Conservation (phyloP, 2,888 invertebrate genomes). For the Gastrophysa polygoni region DNA sequence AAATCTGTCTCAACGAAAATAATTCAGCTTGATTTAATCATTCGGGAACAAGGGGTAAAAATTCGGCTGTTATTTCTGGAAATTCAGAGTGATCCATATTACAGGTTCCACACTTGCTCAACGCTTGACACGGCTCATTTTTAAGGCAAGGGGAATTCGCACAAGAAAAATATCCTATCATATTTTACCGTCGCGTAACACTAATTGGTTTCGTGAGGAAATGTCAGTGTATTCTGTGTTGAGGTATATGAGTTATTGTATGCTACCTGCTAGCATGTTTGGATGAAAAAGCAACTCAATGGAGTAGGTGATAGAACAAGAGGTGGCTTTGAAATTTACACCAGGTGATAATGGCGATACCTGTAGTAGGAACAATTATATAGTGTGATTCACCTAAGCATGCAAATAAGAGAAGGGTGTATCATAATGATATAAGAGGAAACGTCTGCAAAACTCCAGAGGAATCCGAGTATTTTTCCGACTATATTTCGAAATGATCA, state of each 20-base stretch:
- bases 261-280: background rate
- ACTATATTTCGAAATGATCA: too few species aligned
- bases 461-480: too few species aligned
- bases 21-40: conserved; percentile 44
- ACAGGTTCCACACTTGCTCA: conserved; percentile 25
- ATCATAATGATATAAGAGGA: too few species aligned
- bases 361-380: too few species aligned
- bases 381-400: too few species aligned
- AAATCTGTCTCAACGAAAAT: conserved; percentile 40
- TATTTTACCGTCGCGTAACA: conserved; percentile 4
- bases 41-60: conserved; percentile 37
- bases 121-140: conserved; percentile 11
- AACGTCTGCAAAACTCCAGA: too few species aligned
- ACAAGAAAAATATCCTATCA: background rate
- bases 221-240: background rate
- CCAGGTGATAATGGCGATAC: too few species aligned
- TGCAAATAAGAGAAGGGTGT: too few species aligned
- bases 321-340: too few species aligned
- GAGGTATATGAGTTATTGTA: background rate
- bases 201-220: conserved; percentile 5
- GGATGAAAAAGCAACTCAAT: background rate
- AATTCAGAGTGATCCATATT: conserved; percentile 43
- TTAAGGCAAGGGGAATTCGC: conserved; percentile 4
- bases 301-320: background rate
- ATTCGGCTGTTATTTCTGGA: conserved; percentile 40